phyloP scores from a whole-genome alignment of 1,140 invertebrate species.

The Calliopsis andreniformis region DNA sequence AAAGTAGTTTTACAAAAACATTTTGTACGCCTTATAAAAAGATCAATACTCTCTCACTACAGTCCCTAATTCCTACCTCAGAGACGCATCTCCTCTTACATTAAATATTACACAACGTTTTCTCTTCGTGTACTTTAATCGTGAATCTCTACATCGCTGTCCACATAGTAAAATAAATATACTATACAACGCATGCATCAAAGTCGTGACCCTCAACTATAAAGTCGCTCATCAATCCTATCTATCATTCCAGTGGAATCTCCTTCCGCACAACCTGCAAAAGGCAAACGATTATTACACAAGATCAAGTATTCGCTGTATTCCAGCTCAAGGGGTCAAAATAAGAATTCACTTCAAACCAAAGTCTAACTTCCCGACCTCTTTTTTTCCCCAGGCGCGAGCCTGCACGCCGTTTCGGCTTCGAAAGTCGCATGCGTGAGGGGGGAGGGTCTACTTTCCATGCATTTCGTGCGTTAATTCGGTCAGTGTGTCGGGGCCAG shows the following conservation, averaged over 20 bases:
- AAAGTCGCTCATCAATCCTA: background rate
- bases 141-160: conserved; percentile 43
- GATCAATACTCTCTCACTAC: conserved; percentile 9
- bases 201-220: conserved; percentile 5
- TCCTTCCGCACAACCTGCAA: conserved; percentile 77
- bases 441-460: conserved; percentile 55
- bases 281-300: too few relatives aligned
- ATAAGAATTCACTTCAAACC: too few relatives aligned
- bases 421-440: conserved; percentile 40
- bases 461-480: conserved; percentile 57
- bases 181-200: conserved; percentile 37
- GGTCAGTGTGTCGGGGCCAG: conserved; percentile 46
- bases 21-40: background rate
- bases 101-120: conserved; percentile 49
- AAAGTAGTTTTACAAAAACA: conserved; percentile 39
- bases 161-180: conserved; percentile 54
- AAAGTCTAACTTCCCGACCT: too few relatives aligned
- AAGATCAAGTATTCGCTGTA: too few relatives aligned
- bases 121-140: conserved; percentile 27
- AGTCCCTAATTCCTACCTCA: background rate
- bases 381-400: background rate
- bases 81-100: conserved; percentile 4
- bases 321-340: too few relatives aligned
- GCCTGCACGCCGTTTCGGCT: conserved; percentile 13
- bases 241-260: conserved; percentile 76